phyloP scores from a whole-genome alignment of 2,888 invertebrate genomes.

The Drosophila anomalipes region DNA sequence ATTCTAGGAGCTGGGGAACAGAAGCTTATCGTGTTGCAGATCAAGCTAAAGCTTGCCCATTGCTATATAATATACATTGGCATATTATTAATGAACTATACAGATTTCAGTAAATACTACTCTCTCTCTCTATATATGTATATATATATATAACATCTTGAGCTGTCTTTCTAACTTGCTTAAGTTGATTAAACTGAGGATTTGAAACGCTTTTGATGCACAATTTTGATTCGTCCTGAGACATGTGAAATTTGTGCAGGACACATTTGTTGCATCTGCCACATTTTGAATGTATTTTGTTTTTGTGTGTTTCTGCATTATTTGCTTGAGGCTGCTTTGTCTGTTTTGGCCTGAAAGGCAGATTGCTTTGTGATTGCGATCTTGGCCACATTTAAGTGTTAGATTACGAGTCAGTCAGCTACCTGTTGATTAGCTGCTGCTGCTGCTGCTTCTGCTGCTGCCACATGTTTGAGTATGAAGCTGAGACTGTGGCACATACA shows the following conservation, averaged over 20 bases:
- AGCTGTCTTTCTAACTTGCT: background rate
- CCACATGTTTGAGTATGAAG: slow-evolving; percentile 21
- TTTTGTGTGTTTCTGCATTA: background rate
- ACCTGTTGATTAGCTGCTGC: slow-evolving; percentile 45
- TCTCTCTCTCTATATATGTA: no score
- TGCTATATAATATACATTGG: background rate
- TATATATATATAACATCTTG: background rate
- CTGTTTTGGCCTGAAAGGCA: background rate
- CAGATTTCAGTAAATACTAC: background rate
- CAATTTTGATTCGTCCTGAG: background rate
- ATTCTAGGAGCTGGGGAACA: background rate
- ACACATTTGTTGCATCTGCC: background rate
- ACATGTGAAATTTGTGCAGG: background rate
- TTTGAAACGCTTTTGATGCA: background rate
- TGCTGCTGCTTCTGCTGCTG: slow-evolving; percentile 29
- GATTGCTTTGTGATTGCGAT: slow-evolving; percentile 14
- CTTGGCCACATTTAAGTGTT: slow-evolving; percentile 13
- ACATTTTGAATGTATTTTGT: background rate
- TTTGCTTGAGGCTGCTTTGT: background rate
- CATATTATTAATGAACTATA: background rate
- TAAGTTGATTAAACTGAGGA: background rate
- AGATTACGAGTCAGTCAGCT: slow-evolving; percentile 11
- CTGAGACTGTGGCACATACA: slow-evolving; percentile 21
- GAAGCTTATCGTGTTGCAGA: background rate
- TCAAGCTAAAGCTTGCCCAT: background rate